phyloP scores from a whole-genome alignment of 2,113 vertebrate genomes.

The Perca flavescens region DNA sequence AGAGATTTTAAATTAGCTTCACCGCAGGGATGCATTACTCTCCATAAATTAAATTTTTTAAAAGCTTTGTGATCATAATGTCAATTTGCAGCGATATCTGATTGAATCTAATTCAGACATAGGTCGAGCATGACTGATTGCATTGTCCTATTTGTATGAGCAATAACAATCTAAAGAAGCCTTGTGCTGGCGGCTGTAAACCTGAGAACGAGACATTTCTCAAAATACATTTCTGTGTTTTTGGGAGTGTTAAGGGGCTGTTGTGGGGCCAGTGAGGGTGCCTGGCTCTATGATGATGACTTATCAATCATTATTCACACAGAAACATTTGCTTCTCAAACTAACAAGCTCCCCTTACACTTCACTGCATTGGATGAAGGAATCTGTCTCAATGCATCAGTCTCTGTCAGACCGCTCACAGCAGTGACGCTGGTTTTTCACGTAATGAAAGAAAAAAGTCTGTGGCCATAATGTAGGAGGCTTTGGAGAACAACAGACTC shows the following conservation, averaged over 20 bases:
- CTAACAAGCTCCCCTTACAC: conserved; percentile 45
- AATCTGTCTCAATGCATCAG: conserved; percentile 52
- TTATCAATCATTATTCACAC: conserved; percentile 58
- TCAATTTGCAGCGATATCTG: not conserved
- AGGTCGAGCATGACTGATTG: not conserved
- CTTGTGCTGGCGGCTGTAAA: not conserved
- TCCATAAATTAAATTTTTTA: not conserved
- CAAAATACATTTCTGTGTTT: conserved; percentile 17
- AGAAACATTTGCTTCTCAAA: conserved; percentile 41
- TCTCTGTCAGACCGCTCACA: conserved; percentile 28
- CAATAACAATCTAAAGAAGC: conserved; percentile 6
- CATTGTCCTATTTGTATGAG: not conserved
- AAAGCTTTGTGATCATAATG: not conserved
- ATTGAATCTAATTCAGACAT: not conserved
- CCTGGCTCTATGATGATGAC: conserved; percentile 44
- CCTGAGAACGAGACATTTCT: not conserved
- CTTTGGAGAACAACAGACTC: not conserved
- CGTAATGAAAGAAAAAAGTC: not conserved
- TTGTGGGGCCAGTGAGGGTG: not conserved
- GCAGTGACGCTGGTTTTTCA: not conserved
- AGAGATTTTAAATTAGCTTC: not conserved
- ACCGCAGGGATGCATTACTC: not conserved
- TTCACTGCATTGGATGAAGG: conserved; percentile 33
- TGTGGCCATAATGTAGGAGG: not conserved
- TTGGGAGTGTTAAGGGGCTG: not conserved